phyloP scores from a whole-genome alignment of 2,797 vertebrate genomes.

The Rhinogobio ventralis region DNA sequence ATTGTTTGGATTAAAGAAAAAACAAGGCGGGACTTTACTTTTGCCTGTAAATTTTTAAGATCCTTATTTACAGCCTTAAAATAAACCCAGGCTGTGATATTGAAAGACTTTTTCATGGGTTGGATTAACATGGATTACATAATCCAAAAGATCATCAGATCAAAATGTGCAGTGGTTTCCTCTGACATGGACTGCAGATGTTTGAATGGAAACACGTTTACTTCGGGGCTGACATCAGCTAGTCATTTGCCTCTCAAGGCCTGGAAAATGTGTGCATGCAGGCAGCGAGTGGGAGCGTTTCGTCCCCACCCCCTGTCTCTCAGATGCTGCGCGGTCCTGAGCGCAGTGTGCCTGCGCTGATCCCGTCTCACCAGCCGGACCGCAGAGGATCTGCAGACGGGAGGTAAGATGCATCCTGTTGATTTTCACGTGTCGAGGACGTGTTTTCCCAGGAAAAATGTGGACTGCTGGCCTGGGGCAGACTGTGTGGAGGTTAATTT shows the following conservation, averaged over 20 bases:
- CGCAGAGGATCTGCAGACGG: conserved; percentile 53
- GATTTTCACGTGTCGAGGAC: not conserved
- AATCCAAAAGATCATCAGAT: conserved; percentile 2
- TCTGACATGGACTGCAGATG: conserved; percentile 1
- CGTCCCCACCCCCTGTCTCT: conserved; percentile 39
- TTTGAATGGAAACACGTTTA: conserved; percentile 8
- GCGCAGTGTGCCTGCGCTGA: not conserved
- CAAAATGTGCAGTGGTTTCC: not conserved
- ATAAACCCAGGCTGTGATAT: not conserved
- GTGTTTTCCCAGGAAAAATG: not conserved
- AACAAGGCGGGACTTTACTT: not conserved
- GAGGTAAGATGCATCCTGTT: conserved; percentile 19
- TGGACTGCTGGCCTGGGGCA: not conserved
- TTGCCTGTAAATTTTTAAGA: not conserved
- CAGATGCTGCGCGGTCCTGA: conserved; percentile 19
- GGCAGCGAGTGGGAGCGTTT: conserved; percentile 27
- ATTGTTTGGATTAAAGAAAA: not conserved
- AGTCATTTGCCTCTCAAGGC: conserved; percentile 35
- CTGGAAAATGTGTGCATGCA: conserved; percentile 39
- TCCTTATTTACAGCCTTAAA: not conserved
- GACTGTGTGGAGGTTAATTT: not conserved
- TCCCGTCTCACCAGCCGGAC: conserved; percentile 24
- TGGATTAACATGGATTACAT: not conserved
- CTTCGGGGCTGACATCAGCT: conserved; percentile 35
- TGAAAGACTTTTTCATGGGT: not conserved